Conservation (phyloP, 2,888 invertebrate species). For the Abrostola tripartita region DNA sequence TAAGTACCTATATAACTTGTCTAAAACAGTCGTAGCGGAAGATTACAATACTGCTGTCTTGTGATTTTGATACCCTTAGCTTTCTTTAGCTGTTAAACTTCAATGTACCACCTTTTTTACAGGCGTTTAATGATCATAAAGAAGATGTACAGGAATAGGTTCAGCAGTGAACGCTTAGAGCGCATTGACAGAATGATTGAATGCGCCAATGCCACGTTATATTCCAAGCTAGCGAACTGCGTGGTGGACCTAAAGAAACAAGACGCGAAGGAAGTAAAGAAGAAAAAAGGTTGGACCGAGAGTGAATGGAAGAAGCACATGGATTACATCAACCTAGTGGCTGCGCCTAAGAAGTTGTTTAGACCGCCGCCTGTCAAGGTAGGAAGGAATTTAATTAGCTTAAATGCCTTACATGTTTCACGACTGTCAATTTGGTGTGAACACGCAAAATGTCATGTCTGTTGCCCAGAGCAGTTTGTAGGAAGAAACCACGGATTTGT, state of each 20-base stretch:
- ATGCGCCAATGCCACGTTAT: constrained; percentile 72
- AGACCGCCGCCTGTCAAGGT: constrained; percentile 69
- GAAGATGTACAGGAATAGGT: constrained; percentile 70
- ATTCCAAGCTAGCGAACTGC: constrained; percentile 80
- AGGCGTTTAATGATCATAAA: constrained; percentile 75
- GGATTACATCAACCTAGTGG: constrained; percentile 79
- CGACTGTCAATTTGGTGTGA: no score
- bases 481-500: no score
- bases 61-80: background rate
- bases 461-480: no score
- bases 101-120: constrained; percentile 4
- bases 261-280: constrained; percentile 74
- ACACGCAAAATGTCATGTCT: no score
- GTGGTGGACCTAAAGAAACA: constrained; percentile 76
- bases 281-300: constrained; percentile 79
- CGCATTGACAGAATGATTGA: constrained; percentile 80
- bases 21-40: no score
- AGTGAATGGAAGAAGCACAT: constrained; percentile 85
- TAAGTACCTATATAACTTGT: no score
- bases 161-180: constrained; percentile 71
- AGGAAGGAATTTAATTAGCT: constrained; percentile 6
- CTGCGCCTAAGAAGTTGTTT: constrained; percentile 72
- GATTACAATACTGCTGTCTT: background rate
- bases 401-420: no score
- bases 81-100: background rate